Base-by-base conservation (phyloP, 1,140 invertebrate genomes). In the Temnothorax nylanderi region DNA sequence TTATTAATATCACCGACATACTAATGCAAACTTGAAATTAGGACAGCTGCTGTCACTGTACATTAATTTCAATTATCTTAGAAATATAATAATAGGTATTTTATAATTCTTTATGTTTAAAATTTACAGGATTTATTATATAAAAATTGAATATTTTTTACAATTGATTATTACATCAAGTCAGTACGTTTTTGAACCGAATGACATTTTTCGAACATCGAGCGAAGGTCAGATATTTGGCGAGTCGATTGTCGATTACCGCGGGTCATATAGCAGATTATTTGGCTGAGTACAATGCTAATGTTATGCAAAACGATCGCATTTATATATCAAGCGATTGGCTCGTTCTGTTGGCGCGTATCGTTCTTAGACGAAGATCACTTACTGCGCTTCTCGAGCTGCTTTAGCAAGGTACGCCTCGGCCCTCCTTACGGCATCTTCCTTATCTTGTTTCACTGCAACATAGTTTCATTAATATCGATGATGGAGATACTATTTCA, bases 331-430 rank as follows among this genome's bases (percentile, higher is more conserved):
- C 37, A 16, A 21, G 13, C 10, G 37, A 34, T 71, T 54, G 6
- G 34, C 0, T 47, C 8, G 47, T 85, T 78, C 18, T 69, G 2
- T 49, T 51, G 44, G 21, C n/a, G 18, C 54, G 41, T 77, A 37
- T 60, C 13, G 11, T 8, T 60, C 7, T 75, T 62, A 49, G 75
- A 58, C 18, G 34, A 72, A 13, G 65, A 11, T 51, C 44, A 87
- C 86, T 91, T 91, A 94, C 94, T 92, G 94, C 7, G 94, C 92
- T 88, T 95, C 93, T 65, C 93, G 93, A 60, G 92, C 93, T 44
- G 92, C 91, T 26, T 93, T 94, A 21, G 92, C 87, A 26, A 95
- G 90, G 51, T 93, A 94, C 65, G 91, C 91, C 49, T 94, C 91
- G 41, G 92, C 92, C 85, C 88, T 93, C 41, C 62, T 92, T 3